Conservation (phyloP, 37 sponge, comb jelly and placozoan genomes). For the Ephydatia muelleri region DNA sequence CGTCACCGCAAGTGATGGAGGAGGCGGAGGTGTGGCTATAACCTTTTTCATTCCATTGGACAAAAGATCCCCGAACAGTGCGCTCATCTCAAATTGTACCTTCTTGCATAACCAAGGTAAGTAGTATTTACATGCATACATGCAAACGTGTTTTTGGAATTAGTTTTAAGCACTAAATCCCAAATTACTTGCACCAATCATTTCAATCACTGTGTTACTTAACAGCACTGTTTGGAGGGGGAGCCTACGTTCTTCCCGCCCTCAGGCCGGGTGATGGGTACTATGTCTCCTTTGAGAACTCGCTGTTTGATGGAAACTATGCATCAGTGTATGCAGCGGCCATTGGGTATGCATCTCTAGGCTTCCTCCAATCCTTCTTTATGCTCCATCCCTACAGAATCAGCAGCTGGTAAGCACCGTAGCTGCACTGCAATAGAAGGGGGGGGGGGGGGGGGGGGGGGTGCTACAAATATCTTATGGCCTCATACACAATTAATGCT, state of each 20-base stretch:
- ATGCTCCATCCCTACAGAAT: background rate
- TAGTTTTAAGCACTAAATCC: too few relatives aligned
- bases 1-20: background rate
- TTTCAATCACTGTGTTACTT: too few relatives aligned
- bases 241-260: background rate
- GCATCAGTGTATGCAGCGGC: slow-evolving; percentile 17
- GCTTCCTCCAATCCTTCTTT: background rate
- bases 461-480: too few relatives aligned
- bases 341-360: slow-evolving; percentile 3
- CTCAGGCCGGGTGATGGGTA: background rate
- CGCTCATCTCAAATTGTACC: background rate
- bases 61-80: background rate
- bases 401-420: slow-evolving; percentile 4
- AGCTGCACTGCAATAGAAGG: background rate
- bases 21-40: background rate
- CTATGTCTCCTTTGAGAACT: slow-evolving; percentile 6
- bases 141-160: too few relatives aligned
- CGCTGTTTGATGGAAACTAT: slow-evolving; percentile 13
- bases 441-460: background rate
- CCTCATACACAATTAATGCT: too few relatives aligned
- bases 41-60: background rate
- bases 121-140: background rate
- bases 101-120: background rate
- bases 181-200: too few relatives aligned
- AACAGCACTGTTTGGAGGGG: slow-evolving; percentile 19